A percentile compares a stretch with the other conserved stretches of the same genome.
Conservation (phyloP, 2,888 invertebrate genomes). For the Stegana nigrithorax region DNA sequence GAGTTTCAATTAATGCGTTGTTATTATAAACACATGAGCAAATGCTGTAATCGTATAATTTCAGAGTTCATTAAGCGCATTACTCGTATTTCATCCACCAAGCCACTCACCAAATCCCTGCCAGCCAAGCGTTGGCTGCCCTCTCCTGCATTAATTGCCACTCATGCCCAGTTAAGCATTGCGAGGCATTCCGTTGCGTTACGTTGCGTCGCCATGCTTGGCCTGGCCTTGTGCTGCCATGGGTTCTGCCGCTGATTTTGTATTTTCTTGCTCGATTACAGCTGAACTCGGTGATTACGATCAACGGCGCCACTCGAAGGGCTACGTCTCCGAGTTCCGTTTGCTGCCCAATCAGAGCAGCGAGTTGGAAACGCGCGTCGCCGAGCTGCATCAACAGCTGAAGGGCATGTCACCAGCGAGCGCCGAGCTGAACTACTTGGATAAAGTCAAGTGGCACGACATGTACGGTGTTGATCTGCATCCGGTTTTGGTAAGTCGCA, state of each 20-base stretch:
- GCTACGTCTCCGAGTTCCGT: conserved; percentile 95
- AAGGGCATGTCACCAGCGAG: conserved; percentile 80
- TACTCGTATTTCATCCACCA: too few species aligned
- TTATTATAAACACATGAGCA: conserved; percentile 1
- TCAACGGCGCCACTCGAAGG: conserved; percentile 84
- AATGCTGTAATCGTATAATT: conserved; percentile 18
- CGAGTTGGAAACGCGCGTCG: conserved; percentile 88
- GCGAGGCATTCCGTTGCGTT: too few species aligned
- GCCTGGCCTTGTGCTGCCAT: too few species aligned
- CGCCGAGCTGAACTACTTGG: conserved; percentile 94
- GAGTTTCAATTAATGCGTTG: background rate
- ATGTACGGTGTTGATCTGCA: conserved; percentile 98
- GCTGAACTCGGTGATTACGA: conserved; percentile 97
- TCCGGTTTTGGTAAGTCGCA: conserved; percentile 87
- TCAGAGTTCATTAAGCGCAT: conserved; percentile 30
- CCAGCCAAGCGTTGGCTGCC: too few species aligned
- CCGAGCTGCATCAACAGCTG: conserved; percentile 88
- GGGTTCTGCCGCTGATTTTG: too few species aligned
- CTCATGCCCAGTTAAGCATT: too few species aligned
- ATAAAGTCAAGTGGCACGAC: conserved; percentile 98
- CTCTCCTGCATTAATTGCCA: too few species aligned
- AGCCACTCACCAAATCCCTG: too few species aligned
- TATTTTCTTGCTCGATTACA: too few species aligned
- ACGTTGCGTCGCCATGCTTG: too few species aligned
- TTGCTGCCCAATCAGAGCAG: conserved; percentile 92